Evolutionary conservation across 2,888 invertebrate genomes (phyloP).

Genomic region (Rotaria socialis): DNA sequence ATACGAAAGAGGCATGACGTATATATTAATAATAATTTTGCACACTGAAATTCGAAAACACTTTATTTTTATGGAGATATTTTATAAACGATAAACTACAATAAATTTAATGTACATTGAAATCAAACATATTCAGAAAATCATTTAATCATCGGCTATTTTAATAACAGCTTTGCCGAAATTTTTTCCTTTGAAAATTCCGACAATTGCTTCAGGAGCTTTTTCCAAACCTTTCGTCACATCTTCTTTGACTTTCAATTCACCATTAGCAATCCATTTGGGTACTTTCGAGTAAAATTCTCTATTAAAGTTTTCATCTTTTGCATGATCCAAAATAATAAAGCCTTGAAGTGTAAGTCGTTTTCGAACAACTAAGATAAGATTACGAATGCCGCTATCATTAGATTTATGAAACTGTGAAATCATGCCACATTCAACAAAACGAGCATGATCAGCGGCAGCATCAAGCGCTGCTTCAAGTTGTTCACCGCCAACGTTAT

Average conservation of each 20-base stretch:
- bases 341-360: constrained; percentile 33
- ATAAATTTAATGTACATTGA: too few species aligned
- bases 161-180: background rate
- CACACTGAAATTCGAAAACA: too few species aligned
- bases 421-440: constrained; percentile 34
- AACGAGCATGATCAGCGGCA: constrained; percentile 3
- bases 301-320: background rate
- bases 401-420: background rate
- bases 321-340: background rate
- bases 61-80: too few species aligned
- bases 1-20: too few species aligned
- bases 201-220: background rate
- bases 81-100: too few species aligned
- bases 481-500: constrained; percentile 64
- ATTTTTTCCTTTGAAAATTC: constrained; percentile 20
- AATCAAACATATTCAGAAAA: too few species aligned
- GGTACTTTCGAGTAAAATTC: background rate
- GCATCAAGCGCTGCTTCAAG: background rate
- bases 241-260: constrained; percentile 18
- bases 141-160: background rate
- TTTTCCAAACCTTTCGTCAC: background rate
- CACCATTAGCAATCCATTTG: constrained; percentile 16
- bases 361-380: background rate
- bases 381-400: constrained; percentile 21
- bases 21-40: too few species aligned